Percentiles rank a stretch among this genome's conserved stretches.
Conservation (phyloP, 2,797 vertebrate species). For the Periparus ater region DNA sequence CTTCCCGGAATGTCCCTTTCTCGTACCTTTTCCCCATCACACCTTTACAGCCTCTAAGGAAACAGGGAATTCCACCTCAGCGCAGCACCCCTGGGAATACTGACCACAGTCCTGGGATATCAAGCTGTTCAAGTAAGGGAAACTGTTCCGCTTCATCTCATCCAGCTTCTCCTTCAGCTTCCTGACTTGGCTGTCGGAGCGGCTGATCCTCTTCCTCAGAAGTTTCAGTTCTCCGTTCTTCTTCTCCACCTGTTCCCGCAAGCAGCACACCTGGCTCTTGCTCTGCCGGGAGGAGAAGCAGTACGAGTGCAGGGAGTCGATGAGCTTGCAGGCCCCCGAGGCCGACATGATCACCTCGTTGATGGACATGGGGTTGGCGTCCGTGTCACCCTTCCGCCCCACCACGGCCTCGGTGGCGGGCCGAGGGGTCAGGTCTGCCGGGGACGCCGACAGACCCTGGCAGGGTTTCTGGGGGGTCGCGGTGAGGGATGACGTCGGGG, state of each 20-base stretch:
- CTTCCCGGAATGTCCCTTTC: not conserved
- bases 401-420: slow-evolving; percentile 72
- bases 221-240: slow-evolving; percentile 71
- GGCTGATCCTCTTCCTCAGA: slow-evolving; percentile 73
- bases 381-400: slow-evolving; percentile 67
- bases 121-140: slow-evolving; percentile 72
- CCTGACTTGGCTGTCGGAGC: slow-evolving; percentile 76
- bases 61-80: not conserved
- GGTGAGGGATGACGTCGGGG: slow-evolving; percentile 67
- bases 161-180: slow-evolving; percentile 78
- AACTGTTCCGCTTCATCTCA: slow-evolving; percentile 70
- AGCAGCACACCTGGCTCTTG: slow-evolving; percentile 77
- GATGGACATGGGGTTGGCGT: slow-evolving; percentile 81
- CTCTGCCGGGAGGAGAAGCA: slow-evolving; percentile 76
- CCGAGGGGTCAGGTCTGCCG: slow-evolving; percentile 74
- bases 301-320: slow-evolving; percentile 79
- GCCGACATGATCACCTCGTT: slow-evolving; percentile 80
- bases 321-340: slow-evolving; percentile 76
- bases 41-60: not conserved
- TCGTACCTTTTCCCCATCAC: not conserved
- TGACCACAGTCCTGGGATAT: slow-evolving; percentile 76
- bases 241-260: slow-evolving; percentile 75
- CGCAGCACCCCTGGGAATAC: slow-evolving; percentile 36
- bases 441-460: slow-evolving; percentile 71
- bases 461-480: slow-evolving; percentile 74